These are phyloP conservation scores for Trachops cirrhosus DNA, from an alignment of 2,797 vertebrate species.

Conservation along the genomic window DNA sequence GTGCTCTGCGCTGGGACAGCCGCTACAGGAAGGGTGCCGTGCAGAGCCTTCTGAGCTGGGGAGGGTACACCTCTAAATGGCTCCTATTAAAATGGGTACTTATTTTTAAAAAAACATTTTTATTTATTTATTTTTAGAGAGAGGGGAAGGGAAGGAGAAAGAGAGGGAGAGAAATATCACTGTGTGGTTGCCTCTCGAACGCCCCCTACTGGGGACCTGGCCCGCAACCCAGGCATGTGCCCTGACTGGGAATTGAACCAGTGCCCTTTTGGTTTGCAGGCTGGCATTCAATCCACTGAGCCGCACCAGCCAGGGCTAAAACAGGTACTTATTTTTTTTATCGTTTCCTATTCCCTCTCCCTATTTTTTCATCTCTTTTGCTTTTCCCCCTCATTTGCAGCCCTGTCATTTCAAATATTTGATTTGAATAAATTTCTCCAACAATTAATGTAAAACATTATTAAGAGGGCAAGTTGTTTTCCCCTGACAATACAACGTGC, in stretches of 20 bases:
- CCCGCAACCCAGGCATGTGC: too few species aligned
- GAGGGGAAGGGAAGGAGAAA: too few species aligned
- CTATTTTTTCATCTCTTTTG: neutral
- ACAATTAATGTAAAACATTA: neutral
- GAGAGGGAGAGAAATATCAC: too few species aligned
- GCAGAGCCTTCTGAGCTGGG: neutral
- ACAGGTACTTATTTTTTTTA: neutral
- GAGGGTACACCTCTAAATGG: neutral
- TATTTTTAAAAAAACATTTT: neutral
- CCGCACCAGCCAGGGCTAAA: too few species aligned
- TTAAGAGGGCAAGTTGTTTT: too few species aligned
- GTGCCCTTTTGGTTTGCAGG: too few species aligned
- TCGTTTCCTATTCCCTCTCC: neutral
- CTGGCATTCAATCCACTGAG: too few species aligned
- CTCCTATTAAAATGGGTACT: neutral
- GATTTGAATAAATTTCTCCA: neutral
- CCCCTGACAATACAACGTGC: too few species aligned
- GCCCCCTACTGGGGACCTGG: too few species aligned
- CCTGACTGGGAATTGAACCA: too few species aligned
- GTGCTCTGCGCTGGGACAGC: neutral
- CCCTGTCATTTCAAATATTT: neutral
- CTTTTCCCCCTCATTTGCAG: neutral
- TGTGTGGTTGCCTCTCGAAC: too few species aligned
- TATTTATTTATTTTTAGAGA: too few species aligned
- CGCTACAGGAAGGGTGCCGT: neutral